Conservation (phyloP, 2,888 invertebrate genomes). For the Agapostemon virescens region DNA sequence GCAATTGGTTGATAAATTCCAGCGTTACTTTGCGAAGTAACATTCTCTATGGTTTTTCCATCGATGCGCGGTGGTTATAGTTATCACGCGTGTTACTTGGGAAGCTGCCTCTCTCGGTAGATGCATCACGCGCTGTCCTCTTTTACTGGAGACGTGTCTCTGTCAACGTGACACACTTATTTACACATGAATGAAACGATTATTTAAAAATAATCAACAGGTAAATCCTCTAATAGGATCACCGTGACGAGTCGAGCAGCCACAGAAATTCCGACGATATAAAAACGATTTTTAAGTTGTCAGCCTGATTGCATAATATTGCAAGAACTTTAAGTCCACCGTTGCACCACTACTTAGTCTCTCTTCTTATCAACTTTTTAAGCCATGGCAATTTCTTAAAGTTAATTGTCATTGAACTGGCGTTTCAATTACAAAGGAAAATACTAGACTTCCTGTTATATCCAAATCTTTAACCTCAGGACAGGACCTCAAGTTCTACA, state of each 20-base stretch:
- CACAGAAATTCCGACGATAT: not conserved
- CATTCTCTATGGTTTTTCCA: not conserved
- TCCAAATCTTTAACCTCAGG: no score
- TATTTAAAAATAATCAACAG: slow-evolving; percentile 9
- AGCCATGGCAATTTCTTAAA: no score
- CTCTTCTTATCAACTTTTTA: no score
- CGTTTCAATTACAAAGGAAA: no score
- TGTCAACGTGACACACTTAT: not conserved
- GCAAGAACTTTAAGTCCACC: not conserved
- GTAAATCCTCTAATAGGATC: slow-evolving; percentile 3
- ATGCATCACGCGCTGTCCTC: not conserved
- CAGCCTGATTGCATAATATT: not conserved
- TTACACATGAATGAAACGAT: not conserved
- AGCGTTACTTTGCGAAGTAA: not conserved
- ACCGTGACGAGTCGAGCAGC: not conserved
- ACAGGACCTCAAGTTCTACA: no score
- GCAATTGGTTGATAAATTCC: not conserved
- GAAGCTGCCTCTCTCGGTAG: not conserved
- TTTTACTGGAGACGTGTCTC: not conserved
- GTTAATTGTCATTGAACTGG: no score
- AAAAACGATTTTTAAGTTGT: not conserved
- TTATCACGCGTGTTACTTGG: not conserved
- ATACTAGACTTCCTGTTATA: no score
- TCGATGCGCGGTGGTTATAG: no score
- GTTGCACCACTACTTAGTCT: no score